Percentiles rank a stretch among this genome's conserved stretches.
phyloP scores from a whole-genome alignment of 2,888 invertebrate genomes.

The Dicranocentrus wangi region DNA sequence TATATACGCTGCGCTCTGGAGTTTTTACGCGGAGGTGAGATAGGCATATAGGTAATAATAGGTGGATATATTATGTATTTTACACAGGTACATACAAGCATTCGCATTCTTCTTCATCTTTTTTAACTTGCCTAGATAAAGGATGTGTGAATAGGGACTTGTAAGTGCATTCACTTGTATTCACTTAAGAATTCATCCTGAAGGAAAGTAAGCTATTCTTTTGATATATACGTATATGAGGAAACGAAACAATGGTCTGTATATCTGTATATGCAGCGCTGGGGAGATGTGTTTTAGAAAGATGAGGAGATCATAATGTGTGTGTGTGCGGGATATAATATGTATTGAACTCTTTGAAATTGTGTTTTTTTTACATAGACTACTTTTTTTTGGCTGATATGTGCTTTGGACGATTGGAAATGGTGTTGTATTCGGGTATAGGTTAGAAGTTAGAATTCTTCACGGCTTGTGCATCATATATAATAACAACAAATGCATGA shows the following conservation, averaged over 20 bases:
- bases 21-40: not conserved
- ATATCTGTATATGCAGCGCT: not conserved
- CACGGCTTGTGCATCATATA: too few species aligned
- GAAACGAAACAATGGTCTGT: not conserved
- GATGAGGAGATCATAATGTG: not conserved
- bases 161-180: slow-evolving; percentile 37
- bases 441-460: too few species aligned
- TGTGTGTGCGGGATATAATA: not conserved
- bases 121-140: slow-evolving; percentile 3
- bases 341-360: too few species aligned
- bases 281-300: not conserved
- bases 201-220: slow-evolving; percentile 30
- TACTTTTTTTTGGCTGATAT: too few species aligned
- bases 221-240: not conserved
- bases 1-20: not conserved
- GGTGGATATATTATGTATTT: not conserved
- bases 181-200: slow-evolving; percentile 12
- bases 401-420: too few species aligned
- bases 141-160: slow-evolving; percentile 11
- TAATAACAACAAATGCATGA: too few species aligned
- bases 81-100: not conserved
- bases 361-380: slow-evolving; percentile 2
- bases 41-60: not conserved
- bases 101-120: slow-evolving; percentile 10
- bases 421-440: too few species aligned